Conservation (phyloP, 2,113 vertebrate species). For the Dromiciops gliroides region DNA sequence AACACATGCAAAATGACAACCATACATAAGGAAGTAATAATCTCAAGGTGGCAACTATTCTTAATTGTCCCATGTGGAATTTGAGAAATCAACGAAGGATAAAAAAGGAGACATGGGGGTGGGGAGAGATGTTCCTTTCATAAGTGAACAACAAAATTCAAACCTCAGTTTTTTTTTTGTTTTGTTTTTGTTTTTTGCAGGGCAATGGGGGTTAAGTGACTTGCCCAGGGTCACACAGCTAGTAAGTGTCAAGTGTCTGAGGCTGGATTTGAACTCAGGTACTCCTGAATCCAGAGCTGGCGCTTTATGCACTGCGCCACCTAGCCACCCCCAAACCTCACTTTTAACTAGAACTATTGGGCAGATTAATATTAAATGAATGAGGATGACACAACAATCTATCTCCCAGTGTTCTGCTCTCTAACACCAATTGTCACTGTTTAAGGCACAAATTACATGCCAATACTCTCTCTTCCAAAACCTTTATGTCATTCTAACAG, state of each 20-base stretch:
- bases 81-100: background rate
- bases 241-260: too few species aligned
- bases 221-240: too few species aligned
- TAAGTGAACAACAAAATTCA: background rate
- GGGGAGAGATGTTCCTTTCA: background rate
- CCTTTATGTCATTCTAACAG: background rate
- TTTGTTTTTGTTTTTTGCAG: too few species aligned
- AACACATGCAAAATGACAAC: background rate
- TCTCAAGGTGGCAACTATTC: background rate
- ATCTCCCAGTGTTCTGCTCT: background rate
- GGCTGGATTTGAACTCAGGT: too few species aligned
- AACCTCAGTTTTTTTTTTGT: too few species aligned
- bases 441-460: background rate
- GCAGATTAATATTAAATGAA: background rate
- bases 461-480: background rate
- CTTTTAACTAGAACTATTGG: background rate
- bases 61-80: background rate
- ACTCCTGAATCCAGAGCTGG: too few species aligned
- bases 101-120: background rate
- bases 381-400: background rate
- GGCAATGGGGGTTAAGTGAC: too few species aligned
- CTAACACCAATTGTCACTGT: background rate
- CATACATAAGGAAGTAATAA: background rate
- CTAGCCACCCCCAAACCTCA: too few species aligned
- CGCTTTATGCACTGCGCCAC: too few species aligned